A percentile compares a stretch with the other conserved stretches of the same genome.
These are phyloP conservation scores for Cephus runcator DNA, from an alignment of 2,888 invertebrate species.

Conservation along the genomic window DNA sequence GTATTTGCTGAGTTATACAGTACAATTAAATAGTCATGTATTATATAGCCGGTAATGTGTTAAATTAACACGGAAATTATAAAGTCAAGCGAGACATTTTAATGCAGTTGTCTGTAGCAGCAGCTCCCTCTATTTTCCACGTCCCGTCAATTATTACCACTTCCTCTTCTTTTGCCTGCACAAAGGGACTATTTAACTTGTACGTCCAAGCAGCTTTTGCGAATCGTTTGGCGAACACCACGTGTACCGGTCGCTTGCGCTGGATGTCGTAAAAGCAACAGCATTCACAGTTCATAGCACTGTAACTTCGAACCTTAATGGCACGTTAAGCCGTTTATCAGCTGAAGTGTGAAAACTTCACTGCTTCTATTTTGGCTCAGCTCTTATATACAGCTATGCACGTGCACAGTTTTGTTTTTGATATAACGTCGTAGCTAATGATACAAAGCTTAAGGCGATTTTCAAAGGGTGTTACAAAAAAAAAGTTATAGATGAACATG, in stretches of 20 bases:
- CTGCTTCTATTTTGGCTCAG: conserved; percentile 17
- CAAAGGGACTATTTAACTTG: neutral
- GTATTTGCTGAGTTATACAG: neutral
- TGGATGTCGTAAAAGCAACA: conserved; percentile 42
- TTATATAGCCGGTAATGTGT: too few relatives aligned
- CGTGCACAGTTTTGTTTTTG: neutral
- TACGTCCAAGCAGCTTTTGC: neutral
- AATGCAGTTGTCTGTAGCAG: neutral
- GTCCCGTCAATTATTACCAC: neutral
- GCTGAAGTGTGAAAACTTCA: conserved; percentile 47
- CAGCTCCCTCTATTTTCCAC: neutral
- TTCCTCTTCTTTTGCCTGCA: neutral
- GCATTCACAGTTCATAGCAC: conserved; percentile 43
- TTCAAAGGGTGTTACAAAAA: neutral
- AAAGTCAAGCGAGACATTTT: neutral
- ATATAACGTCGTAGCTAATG: neutral
- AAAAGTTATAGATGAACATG: neutral
- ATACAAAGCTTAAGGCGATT: neutral
- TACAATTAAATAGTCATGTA: neutral
- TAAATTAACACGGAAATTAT: neutral
- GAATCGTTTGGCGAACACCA: neutral
- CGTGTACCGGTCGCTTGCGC: neutral
- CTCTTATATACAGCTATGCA: neutral
- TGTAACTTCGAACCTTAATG: conserved; percentile 40
- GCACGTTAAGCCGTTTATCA: conserved; percentile 50